Evolutionary conservation across 1,140 invertebrate species (phyloP).

Genomic region (Adoxophyes honmai): DNA sequence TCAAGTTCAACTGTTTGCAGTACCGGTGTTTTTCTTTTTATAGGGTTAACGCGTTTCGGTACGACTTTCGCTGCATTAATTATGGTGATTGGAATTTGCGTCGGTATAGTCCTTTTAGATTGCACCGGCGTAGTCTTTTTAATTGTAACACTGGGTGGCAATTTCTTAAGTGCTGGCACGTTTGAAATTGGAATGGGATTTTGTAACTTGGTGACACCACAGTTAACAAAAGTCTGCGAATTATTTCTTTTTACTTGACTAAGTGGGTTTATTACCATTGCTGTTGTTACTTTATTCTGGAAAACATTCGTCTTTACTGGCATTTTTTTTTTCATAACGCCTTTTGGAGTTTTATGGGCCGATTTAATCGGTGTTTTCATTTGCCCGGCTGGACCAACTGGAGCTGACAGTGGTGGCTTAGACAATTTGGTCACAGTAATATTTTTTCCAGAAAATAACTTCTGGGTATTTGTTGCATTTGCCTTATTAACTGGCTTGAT

Average conservation of each 20-base stretch:
- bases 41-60: slow-evolving; percentile 6
- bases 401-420: background rate
- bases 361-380: too few species aligned
- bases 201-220: slow-evolving; percentile 13
- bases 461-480: slow-evolving; percentile 15
- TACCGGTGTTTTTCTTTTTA: slow-evolving; percentile 16
- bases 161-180: slow-evolving; percentile 26
- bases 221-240: slow-evolving; percentile 15
- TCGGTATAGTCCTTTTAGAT: slow-evolving; percentile 27
- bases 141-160: slow-evolving; percentile 54
- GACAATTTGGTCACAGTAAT: slow-evolving; percentile 27
- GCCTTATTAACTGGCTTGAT: slow-evolving; percentile 42
- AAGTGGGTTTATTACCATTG: slow-evolving; percentile 22
- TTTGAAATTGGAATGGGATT: slow-evolving; percentile 21
- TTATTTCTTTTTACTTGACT: slow-evolving; percentile 19
- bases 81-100: background rate
- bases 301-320: too few species aligned
- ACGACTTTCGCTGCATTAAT: slow-evolving; percentile 5
- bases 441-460: slow-evolving; percentile 15
- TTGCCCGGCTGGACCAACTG: too few species aligned
- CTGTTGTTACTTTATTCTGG: slow-evolving; percentile 16
- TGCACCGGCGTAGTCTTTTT: slow-evolving; percentile 27
- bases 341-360: too few species aligned
- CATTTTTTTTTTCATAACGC: too few species aligned
- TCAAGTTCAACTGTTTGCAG: slow-evolving; percentile 54